These are phyloP conservation scores for Thecophora atra DNA, from an alignment of 2,888 invertebrate genomes.

Conservation along the genomic window DNA sequence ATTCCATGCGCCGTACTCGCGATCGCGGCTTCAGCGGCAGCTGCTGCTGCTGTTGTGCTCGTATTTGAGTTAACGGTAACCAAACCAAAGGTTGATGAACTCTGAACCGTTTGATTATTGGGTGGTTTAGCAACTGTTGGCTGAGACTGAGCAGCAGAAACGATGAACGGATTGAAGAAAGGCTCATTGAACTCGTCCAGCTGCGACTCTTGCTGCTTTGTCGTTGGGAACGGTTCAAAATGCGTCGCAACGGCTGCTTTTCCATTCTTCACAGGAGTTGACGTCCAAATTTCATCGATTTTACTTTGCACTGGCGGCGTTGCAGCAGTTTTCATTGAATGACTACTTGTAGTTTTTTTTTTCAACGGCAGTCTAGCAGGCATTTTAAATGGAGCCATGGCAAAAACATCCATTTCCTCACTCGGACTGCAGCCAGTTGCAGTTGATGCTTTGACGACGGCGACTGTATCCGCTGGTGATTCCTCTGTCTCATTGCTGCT, in stretches of 20 bases:
- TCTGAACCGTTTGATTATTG: conserved; percentile 45
- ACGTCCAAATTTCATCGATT: conserved; percentile 61
- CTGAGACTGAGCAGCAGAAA: conserved; percentile 36
- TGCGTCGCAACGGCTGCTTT: conserved; percentile 35
- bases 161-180: conserved; percentile 63
- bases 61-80: conserved; percentile 53
- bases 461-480: conserved; percentile 45
- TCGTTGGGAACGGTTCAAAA: conserved; percentile 1
- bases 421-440: conserved; percentile 37
- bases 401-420: conserved; percentile 73
- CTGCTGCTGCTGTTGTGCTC: not conserved
- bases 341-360: conserved; percentile 40
- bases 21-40: not conserved
- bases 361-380: conserved; percentile 57
- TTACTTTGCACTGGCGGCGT: conserved; percentile 38
- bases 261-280: conserved; percentile 59
- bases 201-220: conserved; percentile 40
- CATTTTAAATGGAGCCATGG: conserved; percentile 74
- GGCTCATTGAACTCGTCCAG: conserved; percentile 65
- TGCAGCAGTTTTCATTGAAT: conserved; percentile 1
- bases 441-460: not conserved
- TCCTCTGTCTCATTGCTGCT: conserved; percentile 55
- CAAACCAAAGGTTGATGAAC: conserved; percentile 54
- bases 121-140: conserved; percentile 20
- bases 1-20: not conserved